Evolutionary conservation across 2,797 vertebrate genomes (phyloP).

Genomic region (Tangara arthus): DNA sequence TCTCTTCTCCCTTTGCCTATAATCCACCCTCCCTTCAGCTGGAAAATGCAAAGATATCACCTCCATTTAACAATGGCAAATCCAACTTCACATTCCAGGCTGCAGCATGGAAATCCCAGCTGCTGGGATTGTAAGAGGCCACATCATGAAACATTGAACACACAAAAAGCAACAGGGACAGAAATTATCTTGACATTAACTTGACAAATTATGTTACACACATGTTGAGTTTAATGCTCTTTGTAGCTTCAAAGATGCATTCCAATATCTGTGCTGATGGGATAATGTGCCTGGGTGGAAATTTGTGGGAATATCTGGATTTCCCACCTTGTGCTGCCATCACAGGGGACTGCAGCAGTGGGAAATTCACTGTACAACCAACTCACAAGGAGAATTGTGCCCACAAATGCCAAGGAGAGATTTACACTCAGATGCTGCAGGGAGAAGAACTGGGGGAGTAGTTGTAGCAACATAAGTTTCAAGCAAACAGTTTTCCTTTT

Average conservation of each 20-base stretch:
- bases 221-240: background rate
- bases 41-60: background rate
- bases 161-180: background rate
- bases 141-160: background rate
- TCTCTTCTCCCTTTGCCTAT: background rate
- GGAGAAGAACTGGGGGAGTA: conserved; percentile 41
- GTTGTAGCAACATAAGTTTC: conserved; percentile 38
- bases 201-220: background rate
- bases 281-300: background rate
- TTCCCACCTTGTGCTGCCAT: background rate
- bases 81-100: background rate
- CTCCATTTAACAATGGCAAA: background rate
- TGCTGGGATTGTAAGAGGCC: background rate
- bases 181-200: background rate
- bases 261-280: background rate
- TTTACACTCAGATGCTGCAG: conserved; percentile 4
- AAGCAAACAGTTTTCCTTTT: conserved; percentile 35
- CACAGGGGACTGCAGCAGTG: background rate
- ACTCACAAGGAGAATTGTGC: background rate
- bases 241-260: background rate
- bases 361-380: background rate
- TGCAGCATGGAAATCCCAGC: background rate
- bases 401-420: background rate
- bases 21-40: background rate
- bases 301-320: background rate